Base-by-base conservation (phyloP, 2,113 vertebrate genomes). In the Anhinga rufa region DNA sequence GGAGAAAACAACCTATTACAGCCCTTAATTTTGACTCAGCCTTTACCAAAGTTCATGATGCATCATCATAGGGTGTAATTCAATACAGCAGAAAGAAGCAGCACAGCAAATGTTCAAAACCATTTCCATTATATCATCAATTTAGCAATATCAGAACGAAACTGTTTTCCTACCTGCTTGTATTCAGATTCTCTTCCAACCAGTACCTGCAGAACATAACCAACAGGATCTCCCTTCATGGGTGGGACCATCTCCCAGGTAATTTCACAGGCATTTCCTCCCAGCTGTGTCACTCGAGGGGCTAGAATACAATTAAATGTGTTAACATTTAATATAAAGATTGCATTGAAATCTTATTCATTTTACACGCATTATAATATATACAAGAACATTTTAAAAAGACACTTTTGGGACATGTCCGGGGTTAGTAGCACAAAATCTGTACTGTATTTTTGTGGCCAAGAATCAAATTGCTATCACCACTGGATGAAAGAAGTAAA, bases 141-240 rank as follows among this genome's bases (percentile, higher is more conserved):
- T 83, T 88, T 46, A 85, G 60, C 49, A 88, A 10, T 22, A 80
- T 34, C 42, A 87, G 87, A 94, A 55, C 0, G 4, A 62, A 34
- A 38, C 10, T 31, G 19, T 72, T 64, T 66, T 74, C 98, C 52
- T 97, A 99, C 99, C 99, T 99, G 99, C 98, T 99, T 99, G 97
- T 99, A 99, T 92, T 99, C 99, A 3, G 99, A 99, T 93, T 99
- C 99, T 95, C 99, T 99, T 89, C 99, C 99, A 82, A 99, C 99
- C 96, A 99, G 97, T 84, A 99, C 98, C 98, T 99, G 99, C 14
- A 99, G 98, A 80, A 99, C 92, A 51, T 99, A 99, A 97, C 97
- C 98, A 88, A 99, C 96, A 66, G 99, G 98, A 86, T 99, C 99
- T 51, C 99, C 99, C 98, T 98, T 99, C 99, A 99, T 99, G 48